phyloP scores from a whole-genome alignment of 2,888 invertebrate genomes.

The Gastracanthus pulcherrimus region DNA sequence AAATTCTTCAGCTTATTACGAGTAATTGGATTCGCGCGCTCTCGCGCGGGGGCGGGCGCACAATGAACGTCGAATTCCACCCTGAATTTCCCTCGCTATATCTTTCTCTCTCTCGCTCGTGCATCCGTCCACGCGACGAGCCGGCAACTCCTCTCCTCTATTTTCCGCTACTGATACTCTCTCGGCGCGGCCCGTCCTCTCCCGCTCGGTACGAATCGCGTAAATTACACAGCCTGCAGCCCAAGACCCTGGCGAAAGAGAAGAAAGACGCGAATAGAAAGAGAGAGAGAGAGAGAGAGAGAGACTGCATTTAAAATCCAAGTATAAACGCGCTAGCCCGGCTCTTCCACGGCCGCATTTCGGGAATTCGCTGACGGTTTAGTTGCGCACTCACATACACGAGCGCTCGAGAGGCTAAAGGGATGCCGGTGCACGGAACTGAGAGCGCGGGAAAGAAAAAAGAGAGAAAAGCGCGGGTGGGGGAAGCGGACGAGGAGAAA shows the following conservation, averaged over 20 bases:
- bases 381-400: not conserved
- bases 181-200: not conserved
- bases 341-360: slow-evolving; percentile 10
- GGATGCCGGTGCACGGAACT: not conserved
- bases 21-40: slow-evolving; percentile 42
- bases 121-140: not conserved
- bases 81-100: not conserved
- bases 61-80: not conserved
- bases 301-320: slow-evolving; percentile 24
- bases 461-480: not conserved
- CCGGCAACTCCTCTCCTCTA: no score
- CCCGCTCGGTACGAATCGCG: not conserved
- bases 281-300: not conserved
- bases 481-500: slow-evolving; percentile 25
- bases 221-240: slow-evolving; percentile 48
- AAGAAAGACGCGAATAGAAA: not conserved
- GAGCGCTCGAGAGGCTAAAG: not conserved
- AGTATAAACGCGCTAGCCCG: slow-evolving; percentile 15
- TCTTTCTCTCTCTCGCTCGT: not conserved
- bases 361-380: slow-evolving; percentile 50
- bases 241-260: not conserved
- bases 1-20: slow-evolving; percentile 39
- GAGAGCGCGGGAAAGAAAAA: not conserved
- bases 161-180: not conserved
- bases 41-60: not conserved